Percentiles rank a stretch among this genome's conserved stretches.
These are phyloP conservation scores for Hycleus cichorii DNA, from an alignment of 1,140 invertebrate species.

Conservation along the genomic window DNA sequence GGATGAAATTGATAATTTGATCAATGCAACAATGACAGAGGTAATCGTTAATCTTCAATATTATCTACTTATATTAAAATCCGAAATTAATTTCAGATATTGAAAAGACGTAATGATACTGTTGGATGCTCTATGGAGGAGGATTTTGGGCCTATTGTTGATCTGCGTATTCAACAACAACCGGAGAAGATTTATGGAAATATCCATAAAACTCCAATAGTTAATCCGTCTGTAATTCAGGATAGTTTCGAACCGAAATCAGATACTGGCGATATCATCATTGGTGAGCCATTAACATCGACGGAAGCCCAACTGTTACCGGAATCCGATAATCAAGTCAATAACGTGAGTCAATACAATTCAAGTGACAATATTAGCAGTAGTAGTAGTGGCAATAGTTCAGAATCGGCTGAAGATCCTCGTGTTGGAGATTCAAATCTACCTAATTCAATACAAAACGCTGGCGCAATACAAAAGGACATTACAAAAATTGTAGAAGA, in stretches of 20 bases:
- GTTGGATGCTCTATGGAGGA: too few relatives aligned
- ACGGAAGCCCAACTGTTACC: not conserved
- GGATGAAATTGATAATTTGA: not conserved
- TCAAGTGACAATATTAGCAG: too few relatives aligned
- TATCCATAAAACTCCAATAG: too few relatives aligned
- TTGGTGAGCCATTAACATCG: not conserved
- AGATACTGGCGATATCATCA: too few relatives aligned
- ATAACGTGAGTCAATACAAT: not conserved
- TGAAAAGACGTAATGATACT: too few relatives aligned
- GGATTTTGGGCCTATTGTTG: too few relatives aligned
- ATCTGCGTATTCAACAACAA: too few relatives aligned
- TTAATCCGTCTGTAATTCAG: slow-evolving; percentile 8
- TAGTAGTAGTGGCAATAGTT: too few relatives aligned
- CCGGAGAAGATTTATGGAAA: too few relatives aligned
- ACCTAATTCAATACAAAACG: not conserved
- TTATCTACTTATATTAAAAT: too few relatives aligned
- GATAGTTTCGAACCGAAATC: not conserved
- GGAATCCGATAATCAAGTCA: slow-evolving; percentile 3
- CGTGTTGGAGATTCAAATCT: not conserved
- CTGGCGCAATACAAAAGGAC: not conserved
- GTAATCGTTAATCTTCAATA: not conserved
- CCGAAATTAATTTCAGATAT: too few relatives aligned
- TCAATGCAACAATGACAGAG: slow-evolving; percentile 1
- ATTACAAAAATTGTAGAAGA: slow-evolving; percentile 1
- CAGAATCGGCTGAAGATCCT: too few relatives aligned